These are phyloP conservation scores for Globodera rostochiensis DNA, from an alignment of 1,140 invertebrate genomes.

Conservation along the genomic window DNA sequence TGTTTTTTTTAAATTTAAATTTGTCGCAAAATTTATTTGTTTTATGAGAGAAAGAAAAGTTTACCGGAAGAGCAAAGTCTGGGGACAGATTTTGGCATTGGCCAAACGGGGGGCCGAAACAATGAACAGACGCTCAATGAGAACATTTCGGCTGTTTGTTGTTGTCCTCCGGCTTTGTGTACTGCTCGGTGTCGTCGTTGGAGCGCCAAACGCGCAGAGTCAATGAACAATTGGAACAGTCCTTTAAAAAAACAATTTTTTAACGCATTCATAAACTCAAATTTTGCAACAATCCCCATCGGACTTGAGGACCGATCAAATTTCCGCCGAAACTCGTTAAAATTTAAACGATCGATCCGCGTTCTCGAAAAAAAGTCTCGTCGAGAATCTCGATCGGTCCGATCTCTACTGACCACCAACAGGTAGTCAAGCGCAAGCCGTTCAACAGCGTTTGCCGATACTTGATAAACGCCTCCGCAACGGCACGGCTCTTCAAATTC, in stretches of 20 bases:
- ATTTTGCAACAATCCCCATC: background rate
- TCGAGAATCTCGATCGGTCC: too few species aligned
- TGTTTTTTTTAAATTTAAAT: too few species aligned
- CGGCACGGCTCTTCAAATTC: conserved; percentile 23
- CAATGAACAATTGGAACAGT: conserved; percentile 7
- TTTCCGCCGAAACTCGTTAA: too few species aligned
- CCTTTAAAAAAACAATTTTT: background rate
- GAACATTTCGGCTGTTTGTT: too few species aligned
- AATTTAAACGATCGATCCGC: too few species aligned
- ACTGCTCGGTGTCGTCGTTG: too few species aligned
- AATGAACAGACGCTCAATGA: background rate
- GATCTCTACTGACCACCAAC: background rate
- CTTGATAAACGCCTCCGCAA: conserved; percentile 20
- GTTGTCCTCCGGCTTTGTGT: too few species aligned
- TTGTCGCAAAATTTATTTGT: too few species aligned
- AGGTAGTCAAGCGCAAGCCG: background rate
- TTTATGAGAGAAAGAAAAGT: too few species aligned
- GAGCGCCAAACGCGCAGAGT: conserved; percentile 2
- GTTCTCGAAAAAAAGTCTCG: too few species aligned
- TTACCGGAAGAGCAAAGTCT: background rate
- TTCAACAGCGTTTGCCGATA: background rate
- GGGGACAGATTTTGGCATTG: background rate
- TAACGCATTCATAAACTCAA: background rate
- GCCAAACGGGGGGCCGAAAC: background rate
- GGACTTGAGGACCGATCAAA: too few species aligned